Base-by-base conservation (phyloP, 2,888 invertebrate species). In the Synergus japonicus region DNA sequence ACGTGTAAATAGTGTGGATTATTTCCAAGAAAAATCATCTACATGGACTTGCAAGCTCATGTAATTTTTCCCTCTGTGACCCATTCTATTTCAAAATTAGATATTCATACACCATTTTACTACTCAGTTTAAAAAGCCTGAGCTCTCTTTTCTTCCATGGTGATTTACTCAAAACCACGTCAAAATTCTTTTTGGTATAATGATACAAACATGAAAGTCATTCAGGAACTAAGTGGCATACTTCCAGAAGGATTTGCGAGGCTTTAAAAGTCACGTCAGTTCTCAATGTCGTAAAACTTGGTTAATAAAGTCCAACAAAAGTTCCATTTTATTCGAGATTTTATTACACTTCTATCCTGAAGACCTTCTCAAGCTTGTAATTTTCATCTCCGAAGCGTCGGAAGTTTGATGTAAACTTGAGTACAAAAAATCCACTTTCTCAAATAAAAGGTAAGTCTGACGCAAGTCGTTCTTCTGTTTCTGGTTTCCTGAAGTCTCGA, bases 281-380 rank as follows among this genome's bases (percentile, higher is more conserved):
- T 67, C 12, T 9, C 12, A 43, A 67, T 12, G 67, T 18, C 18
- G 22, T 67, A 18, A 22, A 67, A 22, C 58, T 22, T 22, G 4
- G 22, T 10, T 22, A 18, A 63, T 63, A 63, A 46, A 67, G 46
- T 67, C 22, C 7, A 44, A 67, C 22, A 22, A 67, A 67, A 67
- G 46, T 46, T 67, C 13, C 18, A 43, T 22, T 44, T 44, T 29
- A 29, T 29, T 29, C 29, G 29, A 29, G 29, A 29, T 29, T 29
- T 29, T 12, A 67, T 67, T 46, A 22, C 13, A 18, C 22, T 67
- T 18, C 13, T 29, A 63, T 63, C 67, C 7, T 46, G 22, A 67
- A 67, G 46, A 67, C 46, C 18, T 66, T 67, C 22, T 67, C 44
- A 67, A 22, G 22, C 22, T 67, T 67, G 46, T 67, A 18, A 67